These are phyloP conservation scores for Drosophila yakuba DNA, from an alignment of 1,140 invertebrate genomes.

Conservation along the genomic window DNA sequence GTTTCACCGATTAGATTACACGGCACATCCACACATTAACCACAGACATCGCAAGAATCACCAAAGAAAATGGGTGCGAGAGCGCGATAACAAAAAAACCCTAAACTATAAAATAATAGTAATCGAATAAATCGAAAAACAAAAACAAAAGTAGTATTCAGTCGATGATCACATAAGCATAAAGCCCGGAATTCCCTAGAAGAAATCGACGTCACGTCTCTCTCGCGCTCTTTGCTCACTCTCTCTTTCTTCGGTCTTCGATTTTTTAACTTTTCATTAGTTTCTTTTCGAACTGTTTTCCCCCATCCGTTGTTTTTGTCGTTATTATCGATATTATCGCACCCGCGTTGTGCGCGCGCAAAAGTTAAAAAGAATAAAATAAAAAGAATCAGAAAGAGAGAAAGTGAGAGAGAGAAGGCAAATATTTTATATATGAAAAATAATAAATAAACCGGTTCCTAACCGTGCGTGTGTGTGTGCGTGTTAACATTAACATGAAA, in stretches of 20 bases:
- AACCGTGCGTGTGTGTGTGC: constrained; percentile 34
- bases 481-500: constrained; percentile 26
- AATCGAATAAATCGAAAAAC: constrained; percentile 42
- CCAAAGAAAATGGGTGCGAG: constrained; percentile 22
- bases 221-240: constrained; percentile 25
- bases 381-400: constrained; percentile 20
- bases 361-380: constrained; percentile 42
- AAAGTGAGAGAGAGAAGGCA: constrained; percentile 7
- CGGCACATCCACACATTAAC: constrained; percentile 43
- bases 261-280: constrained; percentile 54
- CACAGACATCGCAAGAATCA: constrained; percentile 36
- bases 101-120: constrained; percentile 44
- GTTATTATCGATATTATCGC: constrained; percentile 56
- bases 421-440: constrained; percentile 54
- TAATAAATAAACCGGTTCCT: constrained; percentile 65
- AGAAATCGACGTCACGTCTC: constrained; percentile 62
- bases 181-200: constrained; percentile 79
- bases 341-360: constrained; percentile 54
- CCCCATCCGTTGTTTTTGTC: constrained; percentile 21
- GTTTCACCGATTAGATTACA: constrained; percentile 72
- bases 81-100: constrained; percentile 31
- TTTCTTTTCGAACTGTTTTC: constrained; percentile 43
- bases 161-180: constrained; percentile 78
- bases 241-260: constrained; percentile 67
- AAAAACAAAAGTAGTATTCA: constrained; percentile 47